Conservation (phyloP, 2,113 vertebrate genomes). For the Dipodomys stephensi region DNA sequence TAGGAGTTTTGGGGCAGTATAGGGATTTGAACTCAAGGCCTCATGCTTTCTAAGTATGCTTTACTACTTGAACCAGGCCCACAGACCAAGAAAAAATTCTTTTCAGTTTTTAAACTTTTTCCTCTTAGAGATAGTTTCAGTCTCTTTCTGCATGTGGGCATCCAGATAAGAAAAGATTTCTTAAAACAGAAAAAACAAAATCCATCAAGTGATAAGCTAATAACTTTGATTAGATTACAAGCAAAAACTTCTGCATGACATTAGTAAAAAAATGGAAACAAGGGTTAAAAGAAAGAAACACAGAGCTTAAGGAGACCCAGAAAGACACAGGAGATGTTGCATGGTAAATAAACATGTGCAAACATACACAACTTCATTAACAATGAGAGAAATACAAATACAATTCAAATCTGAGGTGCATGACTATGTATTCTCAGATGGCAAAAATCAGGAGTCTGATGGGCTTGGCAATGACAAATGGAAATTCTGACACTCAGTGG, state of each 20-base stretch:
- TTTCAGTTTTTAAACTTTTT: too few species aligned
- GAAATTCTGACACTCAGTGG: not conserved
- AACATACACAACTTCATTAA: not conserved
- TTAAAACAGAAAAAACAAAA: not conserved
- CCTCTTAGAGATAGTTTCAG: too few species aligned
- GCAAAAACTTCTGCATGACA: not conserved
- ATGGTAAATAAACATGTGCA: not conserved
- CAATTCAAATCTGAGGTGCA: slow-evolving; percentile 20
- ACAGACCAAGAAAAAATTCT: too few species aligned
- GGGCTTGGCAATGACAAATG: not conserved
- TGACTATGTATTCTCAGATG: slow-evolving; percentile 15
- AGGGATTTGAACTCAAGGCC: too few species aligned
- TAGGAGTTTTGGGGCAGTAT: too few species aligned
- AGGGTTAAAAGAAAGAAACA: not conserved
- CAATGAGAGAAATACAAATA: slow-evolving; percentile 2
- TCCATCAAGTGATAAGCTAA: not conserved
- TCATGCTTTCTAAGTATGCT: too few species aligned
- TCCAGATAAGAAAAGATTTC: not conserved
- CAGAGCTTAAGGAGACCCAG: not conserved
- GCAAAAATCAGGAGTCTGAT: slow-evolving; percentile 7
- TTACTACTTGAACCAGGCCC: too few species aligned
- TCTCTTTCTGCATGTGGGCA: too few species aligned
- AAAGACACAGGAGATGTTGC: not conserved
- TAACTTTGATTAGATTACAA: not conserved
- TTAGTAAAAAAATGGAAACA: not conserved